Base-by-base conservation (phyloP, 2,797 vertebrate genomes). In the Heliangelus exortis region DNA sequence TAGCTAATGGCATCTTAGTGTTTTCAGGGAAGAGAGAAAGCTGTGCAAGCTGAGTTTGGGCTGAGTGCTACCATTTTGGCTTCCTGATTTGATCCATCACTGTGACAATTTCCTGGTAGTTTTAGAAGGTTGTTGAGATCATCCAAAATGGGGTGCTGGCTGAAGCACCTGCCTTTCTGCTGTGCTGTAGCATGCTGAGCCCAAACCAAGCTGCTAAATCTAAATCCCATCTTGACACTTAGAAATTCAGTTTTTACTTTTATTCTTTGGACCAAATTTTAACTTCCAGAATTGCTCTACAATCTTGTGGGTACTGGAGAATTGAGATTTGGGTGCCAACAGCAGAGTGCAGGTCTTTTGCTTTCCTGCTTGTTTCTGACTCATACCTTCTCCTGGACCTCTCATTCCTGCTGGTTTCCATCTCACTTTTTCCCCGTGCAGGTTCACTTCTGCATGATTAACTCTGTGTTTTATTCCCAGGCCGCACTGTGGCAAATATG, bases 1-100 rank as follows among this genome's bases (percentile, higher is more conserved):
- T 53, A 45, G 45, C 29, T 59, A 48, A 34, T 45, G 73, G 19
- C 65, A 67, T 0, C 0, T 36, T 61, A 41, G 33, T 1, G 0
- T 78, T 90, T 67, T 34, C 45, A 81, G 71, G 41, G 28, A 72
- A 77, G 28, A 55, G 18, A 41, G 23, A 48, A 71, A 63, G 34
- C 36, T 83, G 57, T 51, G 39, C 0, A 4, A 59, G 48, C 55
- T 1, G 0, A 5, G 12, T 67, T 58, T 61, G 54, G 10, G 33
- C 53, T 77, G 68, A 83, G 51, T 76, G 43, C n/a, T 79, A 50
- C 21, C 4, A 11, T 33, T 77, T 50, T 31, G 41, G 26, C 50
- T 89, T 26, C 31, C n/a, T 73, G 19, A 17, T 83, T 66, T 81
- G 36, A 54, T 80, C 69, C 11, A 23, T 84, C 54, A 14, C 33